Conservation (phyloP, 1,140 invertebrate species). For the Armadillidium nasatum region DNA sequence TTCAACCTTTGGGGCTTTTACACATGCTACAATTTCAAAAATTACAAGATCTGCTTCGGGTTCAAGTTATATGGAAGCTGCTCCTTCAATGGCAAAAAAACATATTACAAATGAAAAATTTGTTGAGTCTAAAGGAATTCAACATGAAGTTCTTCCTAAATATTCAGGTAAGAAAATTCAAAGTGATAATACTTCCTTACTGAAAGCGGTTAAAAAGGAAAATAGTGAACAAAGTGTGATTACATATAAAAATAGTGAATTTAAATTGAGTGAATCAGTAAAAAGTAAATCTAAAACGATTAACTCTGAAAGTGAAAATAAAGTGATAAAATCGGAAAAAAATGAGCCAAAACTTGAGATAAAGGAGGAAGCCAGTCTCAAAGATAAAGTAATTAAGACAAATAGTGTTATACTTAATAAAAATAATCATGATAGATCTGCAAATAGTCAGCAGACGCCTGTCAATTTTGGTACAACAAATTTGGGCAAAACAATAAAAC, state of each 20-base stretch:
- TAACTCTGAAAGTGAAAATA: too few species aligned
- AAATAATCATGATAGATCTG: not conserved
- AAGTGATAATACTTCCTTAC: too few species aligned
- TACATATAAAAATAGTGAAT: slow-evolving; percentile 38
- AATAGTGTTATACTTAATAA: slow-evolving; percentile 34
- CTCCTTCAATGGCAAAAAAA: not conserved
- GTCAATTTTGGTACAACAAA: too few species aligned
- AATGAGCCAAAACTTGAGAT: slow-evolving; percentile 34
- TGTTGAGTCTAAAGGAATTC: slow-evolving; percentile 28
- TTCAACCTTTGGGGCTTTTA: slow-evolving; percentile 24
- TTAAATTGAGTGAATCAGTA: not conserved
- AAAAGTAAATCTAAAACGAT: slow-evolving; percentile 29
- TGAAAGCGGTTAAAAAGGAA: too few species aligned
- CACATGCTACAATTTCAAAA: slow-evolving; percentile 6
- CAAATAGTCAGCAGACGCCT: too few species aligned
- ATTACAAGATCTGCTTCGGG: too few species aligned
- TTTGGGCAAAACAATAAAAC: not conserved
- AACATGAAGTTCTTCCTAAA: slow-evolving; percentile 28
- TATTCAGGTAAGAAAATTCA: slow-evolving; percentile 30
- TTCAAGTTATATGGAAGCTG: not conserved
- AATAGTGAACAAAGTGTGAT: slow-evolving; percentile 31
- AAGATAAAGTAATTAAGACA: slow-evolving; percentile 32
- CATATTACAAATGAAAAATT: slow-evolving; percentile 6
- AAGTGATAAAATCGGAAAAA: slow-evolving; percentile 30
- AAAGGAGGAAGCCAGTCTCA: slow-evolving; percentile 20